A percentile compares a stretch with the other conserved stretches of the same genome.
phyloP scores from a whole-genome alignment of 2,888 invertebrate genomes.

The Drosophila meridionalis region DNA sequence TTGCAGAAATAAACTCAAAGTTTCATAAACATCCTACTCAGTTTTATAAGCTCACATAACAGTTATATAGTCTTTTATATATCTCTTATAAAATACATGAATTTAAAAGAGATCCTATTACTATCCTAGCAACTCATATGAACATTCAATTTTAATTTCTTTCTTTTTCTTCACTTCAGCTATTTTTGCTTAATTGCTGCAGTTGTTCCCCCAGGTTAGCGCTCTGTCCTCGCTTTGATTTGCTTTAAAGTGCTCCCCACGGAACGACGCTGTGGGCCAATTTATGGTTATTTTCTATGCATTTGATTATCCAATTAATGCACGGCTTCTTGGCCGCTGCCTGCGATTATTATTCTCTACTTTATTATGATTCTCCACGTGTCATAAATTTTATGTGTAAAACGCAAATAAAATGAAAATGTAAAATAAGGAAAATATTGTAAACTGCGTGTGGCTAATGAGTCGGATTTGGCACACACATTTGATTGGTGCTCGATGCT shows the following conservation, averaged over 20 bases:
- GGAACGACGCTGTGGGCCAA: conserved; percentile 34
- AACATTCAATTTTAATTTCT: neutral
- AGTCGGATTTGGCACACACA: conserved; percentile 38
- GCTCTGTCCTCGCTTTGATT: conserved; percentile 34
- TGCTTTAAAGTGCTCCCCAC: conserved; percentile 49
- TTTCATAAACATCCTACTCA: neutral
- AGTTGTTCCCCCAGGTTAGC: conserved; percentile 27
- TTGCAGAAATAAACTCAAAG: neutral
- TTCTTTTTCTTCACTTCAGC: conserved; percentile 10
- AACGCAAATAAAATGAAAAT: conserved; percentile 11
- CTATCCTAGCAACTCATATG: neutral
- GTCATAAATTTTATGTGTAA: conserved; percentile 56
- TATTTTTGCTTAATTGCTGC: conserved; percentile 42
- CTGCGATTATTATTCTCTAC: conserved; percentile 13
- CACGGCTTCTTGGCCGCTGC: conserved; percentile 21
- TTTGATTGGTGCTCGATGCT: conserved; percentile 2
- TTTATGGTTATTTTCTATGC: conserved; percentile 44
- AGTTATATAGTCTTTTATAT: neutral
- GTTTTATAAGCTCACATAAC: neutral
- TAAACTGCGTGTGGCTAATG: conserved; percentile 71
- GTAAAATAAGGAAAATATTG: neutral
- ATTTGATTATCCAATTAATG: conserved; percentile 73
- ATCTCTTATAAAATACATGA: neutral
- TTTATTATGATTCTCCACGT: conserved; percentile 36
- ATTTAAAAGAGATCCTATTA: neutral